Evolutionary conservation across 1,140 invertebrate genomes (phyloP), one percentile per base, ranked within the genome.

Genomic region (Eumaeus atala): DNA sequence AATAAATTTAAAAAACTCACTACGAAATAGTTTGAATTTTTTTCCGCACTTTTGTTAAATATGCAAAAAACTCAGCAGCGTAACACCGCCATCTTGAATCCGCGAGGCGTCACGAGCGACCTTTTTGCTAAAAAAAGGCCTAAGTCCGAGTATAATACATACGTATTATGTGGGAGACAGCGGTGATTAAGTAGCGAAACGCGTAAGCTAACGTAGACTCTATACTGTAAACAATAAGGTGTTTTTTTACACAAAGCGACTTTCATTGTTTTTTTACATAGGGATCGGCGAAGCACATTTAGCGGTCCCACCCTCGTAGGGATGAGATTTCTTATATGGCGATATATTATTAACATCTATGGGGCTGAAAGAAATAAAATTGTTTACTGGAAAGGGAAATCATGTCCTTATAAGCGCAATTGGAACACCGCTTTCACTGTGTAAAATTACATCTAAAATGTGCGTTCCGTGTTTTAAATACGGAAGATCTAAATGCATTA

Each of bases 241-340:
- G 37, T 44, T 51, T 57, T 66, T 73, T 70, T 55, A 53, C 58
- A 51, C 65, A 64, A 9, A 10, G 1, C 10, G 17, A 44, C 40
- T 64, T 65, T 68, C 59, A 55, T 66, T 70, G 67, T 74, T 75
- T 73, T 74, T 78, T 69, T 53, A 63, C 69, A 74, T 70, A 77
- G 74, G 77, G 77, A 70, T 69, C 69, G 67, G 70, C 63, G 73
- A 63, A 62, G 71, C 66, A 65, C 70, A 67, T 72, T 75, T 72
- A 75, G 67, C 73, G 65, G 64, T 67, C 62, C 76, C 74, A 67
- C 77, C 76, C 77, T 68, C 70, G 58, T 64, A 61, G 62, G 67
- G 67, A 69, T 68, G 72, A 78, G 75, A 77, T 84, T 82, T 84
- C 80, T 84, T 84, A 84, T 74, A 74, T 72, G 63, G 73, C 71